Evolutionary conservation across 2,113 vertebrate genomes (phyloP), one percentile per base, ranked within the genome.

Genomic region (Scatophagus argus): DNA sequence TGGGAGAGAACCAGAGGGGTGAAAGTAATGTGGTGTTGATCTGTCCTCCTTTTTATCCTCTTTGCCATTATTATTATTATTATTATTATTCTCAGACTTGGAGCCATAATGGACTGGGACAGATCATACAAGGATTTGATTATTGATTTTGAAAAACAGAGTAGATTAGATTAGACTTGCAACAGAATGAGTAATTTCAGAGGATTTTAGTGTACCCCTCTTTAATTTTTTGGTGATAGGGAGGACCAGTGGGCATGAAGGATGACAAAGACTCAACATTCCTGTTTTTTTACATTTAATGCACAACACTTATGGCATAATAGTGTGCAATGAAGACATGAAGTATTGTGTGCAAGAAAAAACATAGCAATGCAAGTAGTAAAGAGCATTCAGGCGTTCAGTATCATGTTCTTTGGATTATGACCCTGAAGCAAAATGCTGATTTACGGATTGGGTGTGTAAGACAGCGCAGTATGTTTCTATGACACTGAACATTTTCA

Each of bases 41-140:
- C 13, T 34, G 8, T 56, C 25, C 54, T 59, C 10, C 23, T 54
- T 71, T 76, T 44, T 29, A 41, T 41, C 41, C n/a, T 34, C 19
- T 43, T 69, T 9, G 4, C 31, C 44, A 64, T 77, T 36, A 59
- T 85, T 68, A 47, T 38, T 8, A 9, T 46, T 41, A 64, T 77
- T 36, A 59, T 85, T 68, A 47, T 38, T 8, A 9, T 46, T 41
- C 31, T 59, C 34, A 10, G 43, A 39, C 5, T n/a, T 58, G 1
- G 13, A 67, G 21, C 13, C n/a, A 21, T 63, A 23, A 51, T 51
- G 52, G 61, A 38, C 10, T n/a, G 14, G 17, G 17, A 23, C 16
- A 62, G 5, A 3, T 43, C 29, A 32, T 44, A n/a, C 12, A 19
- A 36, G n/a, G 56, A 16, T 60, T 8, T 21, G 14, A 59, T 38